phyloP scores from a whole-genome alignment of 2,113 vertebrate species.

The Etia nguti region DNA sequence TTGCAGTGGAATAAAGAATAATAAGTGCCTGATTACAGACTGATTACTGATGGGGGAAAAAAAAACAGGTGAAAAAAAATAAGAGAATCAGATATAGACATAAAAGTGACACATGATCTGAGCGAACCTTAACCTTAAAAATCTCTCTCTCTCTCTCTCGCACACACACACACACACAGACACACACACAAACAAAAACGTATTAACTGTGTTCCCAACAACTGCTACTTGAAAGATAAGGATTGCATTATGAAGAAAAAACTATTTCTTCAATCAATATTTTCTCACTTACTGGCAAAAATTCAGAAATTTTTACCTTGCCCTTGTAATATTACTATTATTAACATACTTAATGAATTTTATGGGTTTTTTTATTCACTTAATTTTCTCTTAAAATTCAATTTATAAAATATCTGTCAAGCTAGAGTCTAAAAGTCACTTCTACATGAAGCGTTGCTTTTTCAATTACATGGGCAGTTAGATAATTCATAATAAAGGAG shows the following conservation, averaged over 20 bases:
- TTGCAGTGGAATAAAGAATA: not conserved
- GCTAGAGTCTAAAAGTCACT: not conserved
- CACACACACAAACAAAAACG: not conserved
- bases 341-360: not conserved
- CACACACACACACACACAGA: too few species aligned
- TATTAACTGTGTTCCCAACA: not conserved
- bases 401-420: not conserved
- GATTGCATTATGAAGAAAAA: not conserved
- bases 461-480: not conserved
- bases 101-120: not conserved
- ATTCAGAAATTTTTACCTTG: not conserved
- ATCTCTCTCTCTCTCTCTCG: not conserved
- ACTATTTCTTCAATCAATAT: not conserved
- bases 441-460: not conserved
- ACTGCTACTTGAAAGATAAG: not conserved
- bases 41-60: accelerated
- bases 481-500: not conserved
- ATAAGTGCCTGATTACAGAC: not conserved
- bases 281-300: not conserved
- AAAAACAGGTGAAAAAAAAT: not conserved
- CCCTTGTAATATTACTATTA: not conserved
- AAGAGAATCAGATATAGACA: not conserved
- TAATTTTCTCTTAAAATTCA: not conserved
- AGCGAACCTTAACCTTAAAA: not conserved
- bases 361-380: accelerated